Percentiles rank a stretch among this genome's conserved stretches.
These are phyloP conservation scores for Anseranas semipalmata DNA, from an alignment of 2,113 vertebrate genomes.

Conservation along the genomic window DNA sequence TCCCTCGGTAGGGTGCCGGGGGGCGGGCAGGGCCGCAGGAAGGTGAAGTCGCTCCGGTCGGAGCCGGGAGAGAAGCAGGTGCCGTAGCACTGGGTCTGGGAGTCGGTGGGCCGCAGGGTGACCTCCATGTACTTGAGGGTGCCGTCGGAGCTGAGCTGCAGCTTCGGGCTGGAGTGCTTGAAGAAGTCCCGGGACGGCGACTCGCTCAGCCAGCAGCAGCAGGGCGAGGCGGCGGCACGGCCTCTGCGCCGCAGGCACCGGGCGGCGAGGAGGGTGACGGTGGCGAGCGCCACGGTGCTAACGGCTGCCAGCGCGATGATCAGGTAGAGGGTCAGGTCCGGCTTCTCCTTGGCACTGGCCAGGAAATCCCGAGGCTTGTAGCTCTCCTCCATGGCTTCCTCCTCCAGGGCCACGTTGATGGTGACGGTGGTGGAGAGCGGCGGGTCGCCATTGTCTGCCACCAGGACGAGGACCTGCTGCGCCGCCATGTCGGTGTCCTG, in stretches of 20 bases:
- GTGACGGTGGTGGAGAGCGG: conserved; percentile 84
- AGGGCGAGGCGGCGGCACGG: not conserved
- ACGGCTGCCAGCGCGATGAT: conserved; percentile 81
- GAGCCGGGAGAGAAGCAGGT: conserved; percentile 85
- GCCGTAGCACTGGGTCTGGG: conserved; percentile 85
- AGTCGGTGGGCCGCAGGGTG: conserved; percentile 83
- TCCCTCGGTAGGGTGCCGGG: conserved; percentile 70
- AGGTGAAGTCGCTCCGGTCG: conserved; percentile 85
- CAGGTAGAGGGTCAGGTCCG: conserved; percentile 84
- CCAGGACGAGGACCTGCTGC: conserved; percentile 83
- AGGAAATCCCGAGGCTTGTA: conserved; percentile 75
- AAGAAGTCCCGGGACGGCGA: conserved; percentile 76
- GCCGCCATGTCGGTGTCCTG: conserved; percentile 78
- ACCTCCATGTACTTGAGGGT: conserved; percentile 93
- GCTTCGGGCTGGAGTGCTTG: conserved; percentile 85
- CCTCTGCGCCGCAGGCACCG: conserved; percentile 72
- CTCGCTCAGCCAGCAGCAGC: conserved; percentile 74
- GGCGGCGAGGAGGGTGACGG: conserved; percentile 74
- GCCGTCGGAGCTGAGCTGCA: conserved; percentile 88
- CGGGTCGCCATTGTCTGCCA: conserved; percentile 85
- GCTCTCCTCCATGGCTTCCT: conserved; percentile 73
- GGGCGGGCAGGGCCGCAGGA: conserved; percentile 79
- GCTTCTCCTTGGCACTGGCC: conserved; percentile 63
- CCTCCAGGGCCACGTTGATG: conserved; percentile 84
- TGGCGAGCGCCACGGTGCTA: conserved; percentile 75